Percentiles rank a stretch among this genome's conserved stretches.
These are phyloP conservation scores for Trichosurus vulpecula DNA, from an alignment of 2,797 vertebrate genomes.

Conservation along the genomic window DNA sequence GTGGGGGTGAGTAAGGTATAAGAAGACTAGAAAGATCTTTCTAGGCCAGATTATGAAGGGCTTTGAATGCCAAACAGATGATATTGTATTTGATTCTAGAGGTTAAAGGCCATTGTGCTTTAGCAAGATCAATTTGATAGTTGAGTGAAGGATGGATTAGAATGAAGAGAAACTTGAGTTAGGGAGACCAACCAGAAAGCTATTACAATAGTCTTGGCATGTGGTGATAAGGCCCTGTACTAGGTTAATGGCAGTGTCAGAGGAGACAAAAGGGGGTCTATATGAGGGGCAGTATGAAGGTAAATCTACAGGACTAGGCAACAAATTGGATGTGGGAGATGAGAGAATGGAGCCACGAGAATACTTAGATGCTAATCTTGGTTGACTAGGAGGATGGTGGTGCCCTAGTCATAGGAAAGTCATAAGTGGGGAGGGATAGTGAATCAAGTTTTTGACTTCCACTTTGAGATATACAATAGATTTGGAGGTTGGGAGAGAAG, in stretches of 20 bases:
- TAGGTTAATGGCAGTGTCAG: no score
- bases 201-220: no score
- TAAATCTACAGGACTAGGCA: not conserved
- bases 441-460: not conserved
- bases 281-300: not conserved
- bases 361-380: not conserved
- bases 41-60: not conserved
- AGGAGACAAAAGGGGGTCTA: not conserved
- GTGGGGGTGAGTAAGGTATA: not conserved
- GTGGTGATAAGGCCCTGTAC: no score
- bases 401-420: not conserved
- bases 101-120: no score
- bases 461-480: not conserved
- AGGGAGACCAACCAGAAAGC: no score
- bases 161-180: no score
- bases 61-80: not conserved
- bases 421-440: not conserved
- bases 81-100: no score
- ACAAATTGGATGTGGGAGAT: not conserved
- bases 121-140: no score
- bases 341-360: not conserved
- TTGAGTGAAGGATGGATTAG: no score
- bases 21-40: no score
- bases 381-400: not conserved
- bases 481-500: not conserved